Conservation (phyloP, 2,797 vertebrate species). For the Girardinus metallicus region DNA sequence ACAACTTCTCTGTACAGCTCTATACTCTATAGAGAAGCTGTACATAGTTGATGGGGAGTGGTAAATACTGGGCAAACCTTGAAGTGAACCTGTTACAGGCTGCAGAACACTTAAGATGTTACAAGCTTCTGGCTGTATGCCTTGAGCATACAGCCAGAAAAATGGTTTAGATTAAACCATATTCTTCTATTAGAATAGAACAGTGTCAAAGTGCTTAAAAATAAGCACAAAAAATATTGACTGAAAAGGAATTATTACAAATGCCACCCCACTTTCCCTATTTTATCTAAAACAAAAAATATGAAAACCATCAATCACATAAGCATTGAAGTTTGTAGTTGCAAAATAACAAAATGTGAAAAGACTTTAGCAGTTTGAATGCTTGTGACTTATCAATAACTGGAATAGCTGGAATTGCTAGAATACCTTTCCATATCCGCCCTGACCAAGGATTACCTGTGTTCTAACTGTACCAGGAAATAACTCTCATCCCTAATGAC, state of each 20-base stretch:
- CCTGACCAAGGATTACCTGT: slow-evolving; percentile 32
- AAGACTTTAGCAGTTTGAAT: not conserved
- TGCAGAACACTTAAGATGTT: not conserved
- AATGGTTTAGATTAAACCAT: not conserved
- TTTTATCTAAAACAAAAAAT: not conserved
- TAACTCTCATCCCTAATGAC: slow-evolving; percentile 42
- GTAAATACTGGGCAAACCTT: not conserved
- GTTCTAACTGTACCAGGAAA: slow-evolving; percentile 7
- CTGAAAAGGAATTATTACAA: not conserved
- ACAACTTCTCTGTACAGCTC: too few relatives aligned
- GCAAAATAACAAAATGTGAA: not conserved
- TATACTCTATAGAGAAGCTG: not conserved
- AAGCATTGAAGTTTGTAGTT: not conserved
- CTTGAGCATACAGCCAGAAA: not conserved
- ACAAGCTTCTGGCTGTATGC: not conserved
- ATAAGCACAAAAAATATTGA: not conserved
- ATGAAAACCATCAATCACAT: not conserved
- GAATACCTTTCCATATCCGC: not conserved
- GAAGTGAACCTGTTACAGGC: not conserved
- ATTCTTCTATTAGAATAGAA: not conserved
- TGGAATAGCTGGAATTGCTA: not conserved
- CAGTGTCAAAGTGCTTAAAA: not conserved
- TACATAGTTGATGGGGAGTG: not conserved
- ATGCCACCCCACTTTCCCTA: not conserved
- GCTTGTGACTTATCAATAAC: not conserved